phyloP scores from a whole-genome alignment of 2,797 vertebrate genomes.

The Morus bassanus region DNA sequence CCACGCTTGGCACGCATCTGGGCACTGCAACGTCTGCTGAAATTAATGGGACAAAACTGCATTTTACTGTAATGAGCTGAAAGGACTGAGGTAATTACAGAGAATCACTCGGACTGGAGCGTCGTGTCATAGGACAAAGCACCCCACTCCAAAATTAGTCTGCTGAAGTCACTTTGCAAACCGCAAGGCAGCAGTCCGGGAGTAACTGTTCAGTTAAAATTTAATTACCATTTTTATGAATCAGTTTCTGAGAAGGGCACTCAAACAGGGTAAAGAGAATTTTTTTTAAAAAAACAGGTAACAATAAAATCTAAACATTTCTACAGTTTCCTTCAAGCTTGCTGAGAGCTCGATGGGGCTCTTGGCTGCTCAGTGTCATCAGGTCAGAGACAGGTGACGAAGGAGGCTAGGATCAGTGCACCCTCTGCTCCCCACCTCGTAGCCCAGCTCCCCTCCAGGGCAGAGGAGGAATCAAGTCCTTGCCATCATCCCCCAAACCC shows the following conservation, averaged over 20 bases:
- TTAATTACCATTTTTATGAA: not conserved
- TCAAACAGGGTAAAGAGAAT: not conserved
- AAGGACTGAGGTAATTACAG: conserved; percentile 3
- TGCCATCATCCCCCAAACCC: not conserved
- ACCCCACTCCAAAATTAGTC: not conserved
- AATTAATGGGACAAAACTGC: conserved; percentile 2
- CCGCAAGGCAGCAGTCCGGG: not conserved
- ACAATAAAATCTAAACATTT: not conserved
- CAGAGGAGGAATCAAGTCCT: not conserved
- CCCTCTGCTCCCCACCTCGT: not conserved
- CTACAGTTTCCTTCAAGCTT: not conserved
- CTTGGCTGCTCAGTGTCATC: not conserved
- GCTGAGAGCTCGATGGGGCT: not conserved
- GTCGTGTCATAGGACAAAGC: not conserved
- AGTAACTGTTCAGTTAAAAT: not conserved
- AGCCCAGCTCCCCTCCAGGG: not conserved
- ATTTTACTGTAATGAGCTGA: conserved; percentile 21
- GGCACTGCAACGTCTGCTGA: not conserved
- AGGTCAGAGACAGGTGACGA: not conserved
- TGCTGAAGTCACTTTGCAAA: not conserved
- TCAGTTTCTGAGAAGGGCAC: not conserved
- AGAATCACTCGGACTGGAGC: not conserved
- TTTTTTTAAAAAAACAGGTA: not conserved
- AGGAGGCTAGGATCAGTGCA: not conserved
- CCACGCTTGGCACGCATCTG: not conserved